Evolutionary conservation across 2,113 vertebrate species (phyloP).

Genomic region (Ceyx melanurus): DNA sequence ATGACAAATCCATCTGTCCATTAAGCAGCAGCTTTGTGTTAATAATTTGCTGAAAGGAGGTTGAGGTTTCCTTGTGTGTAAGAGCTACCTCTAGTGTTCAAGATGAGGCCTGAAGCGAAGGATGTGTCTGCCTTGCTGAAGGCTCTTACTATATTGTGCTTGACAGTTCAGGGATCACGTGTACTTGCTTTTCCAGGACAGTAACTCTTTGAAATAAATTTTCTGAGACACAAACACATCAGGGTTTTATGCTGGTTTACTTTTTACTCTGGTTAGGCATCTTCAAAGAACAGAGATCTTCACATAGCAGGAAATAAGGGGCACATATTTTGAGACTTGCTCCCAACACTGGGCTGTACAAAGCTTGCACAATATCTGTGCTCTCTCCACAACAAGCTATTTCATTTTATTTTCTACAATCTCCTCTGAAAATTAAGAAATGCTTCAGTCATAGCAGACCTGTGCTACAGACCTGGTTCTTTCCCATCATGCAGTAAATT

Average conservation of each 20-base stretch:
- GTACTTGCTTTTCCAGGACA: conserved; percentile 38
- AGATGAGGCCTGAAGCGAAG: background rate
- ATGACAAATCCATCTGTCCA: background rate
- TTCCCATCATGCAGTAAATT: background rate
- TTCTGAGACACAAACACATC: conserved; percentile 29
- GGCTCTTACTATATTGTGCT: background rate
- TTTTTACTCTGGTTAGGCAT: background rate
- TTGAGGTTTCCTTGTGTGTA: conserved; percentile 5
- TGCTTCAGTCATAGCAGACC: background rate
- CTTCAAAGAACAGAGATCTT: background rate
- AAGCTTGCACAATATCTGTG: background rate
- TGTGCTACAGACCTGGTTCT: background rate
- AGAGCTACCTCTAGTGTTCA: conserved; percentile 58
- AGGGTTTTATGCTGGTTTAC: background rate
- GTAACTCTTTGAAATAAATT: conserved; percentile 39
- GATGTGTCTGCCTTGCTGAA: conserved; percentile 15
- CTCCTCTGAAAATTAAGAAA: background rate
- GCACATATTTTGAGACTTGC: background rate
- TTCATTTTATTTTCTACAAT: background rate
- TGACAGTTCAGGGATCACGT: conserved; percentile 38
- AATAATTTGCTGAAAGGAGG: background rate
- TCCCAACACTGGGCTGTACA: background rate
- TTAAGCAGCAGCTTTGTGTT: conserved; percentile 20
- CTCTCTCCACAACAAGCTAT: background rate
- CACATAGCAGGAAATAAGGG: background rate